These are phyloP conservation scores for Notiomystis cincta DNA, from an alignment of 2,113 vertebrate genomes.

Conservation along the genomic window DNA sequence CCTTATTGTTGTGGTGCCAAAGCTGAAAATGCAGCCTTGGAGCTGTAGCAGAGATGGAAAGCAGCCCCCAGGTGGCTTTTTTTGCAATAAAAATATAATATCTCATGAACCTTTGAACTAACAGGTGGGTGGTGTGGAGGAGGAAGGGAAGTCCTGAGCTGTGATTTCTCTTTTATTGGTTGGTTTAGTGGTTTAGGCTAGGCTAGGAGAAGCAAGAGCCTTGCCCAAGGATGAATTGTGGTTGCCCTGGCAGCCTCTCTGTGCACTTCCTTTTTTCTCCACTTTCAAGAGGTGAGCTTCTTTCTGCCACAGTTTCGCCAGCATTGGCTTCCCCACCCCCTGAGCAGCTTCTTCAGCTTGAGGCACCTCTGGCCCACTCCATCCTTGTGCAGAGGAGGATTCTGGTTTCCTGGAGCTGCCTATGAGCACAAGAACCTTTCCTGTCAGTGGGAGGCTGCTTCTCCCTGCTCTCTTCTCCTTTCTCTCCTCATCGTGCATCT, in stretches of 20 bases:
- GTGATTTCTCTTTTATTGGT: background rate
- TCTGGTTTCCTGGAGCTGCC: background rate
- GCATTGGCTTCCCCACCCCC: background rate
- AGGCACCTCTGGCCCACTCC: background rate
- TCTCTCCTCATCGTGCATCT: background rate
- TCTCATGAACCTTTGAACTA: background rate
- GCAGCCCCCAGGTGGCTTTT: accelerated
- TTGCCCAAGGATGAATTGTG: background rate
- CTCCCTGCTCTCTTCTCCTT: background rate
- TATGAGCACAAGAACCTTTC: background rate
- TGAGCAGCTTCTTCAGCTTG: background rate
- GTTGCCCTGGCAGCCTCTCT: background rate
- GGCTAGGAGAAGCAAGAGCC: background rate
- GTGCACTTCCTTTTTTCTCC: background rate
- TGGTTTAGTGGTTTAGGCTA: background rate
- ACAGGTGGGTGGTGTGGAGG: background rate
- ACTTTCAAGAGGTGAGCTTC: background rate
- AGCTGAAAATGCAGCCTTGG: background rate
- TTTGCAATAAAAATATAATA: background rate
- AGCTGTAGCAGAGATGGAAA: background rate
- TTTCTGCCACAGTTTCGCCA: background rate
- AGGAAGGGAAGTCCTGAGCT: background rate
- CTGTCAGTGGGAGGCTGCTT: accelerated
- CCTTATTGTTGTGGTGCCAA: background rate
- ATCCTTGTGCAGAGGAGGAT: background rate